Conservation (phyloP, 2,797 vertebrate species). For the Trachops cirrhosus region DNA sequence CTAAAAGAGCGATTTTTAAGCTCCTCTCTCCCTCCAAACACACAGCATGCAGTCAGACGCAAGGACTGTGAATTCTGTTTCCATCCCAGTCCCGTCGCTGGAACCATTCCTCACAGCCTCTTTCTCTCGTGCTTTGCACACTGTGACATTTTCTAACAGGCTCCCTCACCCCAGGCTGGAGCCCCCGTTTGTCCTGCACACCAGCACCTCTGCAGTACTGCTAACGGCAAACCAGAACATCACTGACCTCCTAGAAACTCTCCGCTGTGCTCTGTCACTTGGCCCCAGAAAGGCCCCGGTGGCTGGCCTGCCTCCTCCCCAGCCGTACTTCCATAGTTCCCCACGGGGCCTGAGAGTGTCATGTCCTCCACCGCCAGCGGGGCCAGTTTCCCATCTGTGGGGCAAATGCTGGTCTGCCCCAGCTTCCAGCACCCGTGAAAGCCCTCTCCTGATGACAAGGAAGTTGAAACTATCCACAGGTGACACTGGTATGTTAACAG, state of each 20-base stretch:
- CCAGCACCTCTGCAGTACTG: rapidly evolving
- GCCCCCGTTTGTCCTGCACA: not conserved
- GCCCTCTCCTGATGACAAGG: not conserved
- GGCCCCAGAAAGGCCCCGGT: not conserved
- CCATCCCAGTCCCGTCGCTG: not conserved
- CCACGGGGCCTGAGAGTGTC: rapidly evolving
- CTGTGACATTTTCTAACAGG: not conserved
- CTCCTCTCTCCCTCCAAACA: not conserved
- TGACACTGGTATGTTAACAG: rapidly evolving
- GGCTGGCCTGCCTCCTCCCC: not conserved
- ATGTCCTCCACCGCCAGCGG: not conserved
- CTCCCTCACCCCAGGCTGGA: too few species aligned
- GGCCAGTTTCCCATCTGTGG: not conserved
- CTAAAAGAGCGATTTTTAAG: not conserved
- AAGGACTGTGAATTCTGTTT: not conserved
- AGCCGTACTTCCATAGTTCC: not conserved
- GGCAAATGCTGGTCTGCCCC: not conserved
- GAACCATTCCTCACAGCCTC: rapidly evolving
- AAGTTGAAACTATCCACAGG: not conserved
- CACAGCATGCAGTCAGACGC: rapidly evolving
- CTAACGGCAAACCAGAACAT: not conserved
- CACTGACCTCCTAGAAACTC: not conserved
- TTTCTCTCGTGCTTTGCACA: not conserved
- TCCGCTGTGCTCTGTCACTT: not conserved
- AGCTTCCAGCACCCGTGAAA: not conserved